Conservation (phyloP, 2,113 vertebrate species). For the Nerophis lumbriciformis region DNA sequence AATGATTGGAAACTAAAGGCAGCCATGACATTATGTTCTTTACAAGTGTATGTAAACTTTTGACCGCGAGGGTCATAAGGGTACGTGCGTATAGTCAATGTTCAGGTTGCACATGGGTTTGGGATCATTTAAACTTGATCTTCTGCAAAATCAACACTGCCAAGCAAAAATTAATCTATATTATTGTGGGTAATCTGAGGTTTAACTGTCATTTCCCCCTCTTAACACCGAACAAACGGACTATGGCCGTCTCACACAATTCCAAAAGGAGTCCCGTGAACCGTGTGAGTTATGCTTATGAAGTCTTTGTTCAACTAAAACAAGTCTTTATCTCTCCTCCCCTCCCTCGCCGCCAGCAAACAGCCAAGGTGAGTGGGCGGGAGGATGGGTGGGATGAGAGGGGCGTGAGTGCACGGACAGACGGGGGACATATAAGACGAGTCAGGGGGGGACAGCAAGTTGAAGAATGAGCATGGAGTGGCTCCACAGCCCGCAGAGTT, state of each 20-base stretch:
- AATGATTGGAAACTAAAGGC: no score
- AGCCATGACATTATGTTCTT: no score
- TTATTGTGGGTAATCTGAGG: background rate
- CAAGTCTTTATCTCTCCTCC: constrained; percentile 42
- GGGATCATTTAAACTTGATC: background rate
- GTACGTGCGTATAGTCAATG: no score
- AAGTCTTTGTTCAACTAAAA: constrained; percentile 36
- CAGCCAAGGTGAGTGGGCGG: constrained; percentile 60
- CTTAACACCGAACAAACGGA: background rate
- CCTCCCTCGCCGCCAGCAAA: constrained; percentile 49
- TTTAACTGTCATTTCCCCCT: background rate
- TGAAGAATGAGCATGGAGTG: constrained; percentile 51
- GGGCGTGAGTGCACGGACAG: constrained; percentile 40
- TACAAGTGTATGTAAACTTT: no score
- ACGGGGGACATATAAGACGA: constrained; percentile 13
- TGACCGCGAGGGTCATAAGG: no score
- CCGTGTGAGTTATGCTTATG: constrained; percentile 24
- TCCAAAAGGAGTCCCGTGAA: background rate
- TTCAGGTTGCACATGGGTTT: background rate
- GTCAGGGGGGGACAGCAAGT: constrained; percentile 14
- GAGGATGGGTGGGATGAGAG: constrained; percentile 16
- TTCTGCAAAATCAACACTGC: background rate
- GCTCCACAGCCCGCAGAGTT: constrained; percentile 50
- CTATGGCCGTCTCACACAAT: no score
- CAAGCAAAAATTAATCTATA: background rate